phyloP scores from a whole-genome alignment of 2,797 vertebrate species.

The Masticophis lateralis region DNA sequence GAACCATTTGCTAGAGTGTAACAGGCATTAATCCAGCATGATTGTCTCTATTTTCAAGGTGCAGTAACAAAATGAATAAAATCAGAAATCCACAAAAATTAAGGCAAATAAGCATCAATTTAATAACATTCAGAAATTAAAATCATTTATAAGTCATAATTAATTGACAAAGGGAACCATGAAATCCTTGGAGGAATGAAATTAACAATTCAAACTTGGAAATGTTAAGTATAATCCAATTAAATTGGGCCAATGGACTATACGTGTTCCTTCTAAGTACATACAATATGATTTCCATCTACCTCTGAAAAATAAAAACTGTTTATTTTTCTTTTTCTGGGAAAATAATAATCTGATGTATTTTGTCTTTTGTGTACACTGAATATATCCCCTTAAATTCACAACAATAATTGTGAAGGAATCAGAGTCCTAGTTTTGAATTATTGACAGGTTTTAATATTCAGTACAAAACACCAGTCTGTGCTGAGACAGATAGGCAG shows the following conservation, averaged over 20 bases:
- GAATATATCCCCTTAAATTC: neutral
- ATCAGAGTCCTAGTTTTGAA: neutral
- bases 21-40: neutral
- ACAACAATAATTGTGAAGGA: neutral
- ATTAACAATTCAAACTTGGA: neutral
- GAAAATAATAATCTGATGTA: neutral
- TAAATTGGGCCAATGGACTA: neutral
- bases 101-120: neutral
- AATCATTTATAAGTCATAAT: neutral
- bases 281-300: neutral
- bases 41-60: neutral
- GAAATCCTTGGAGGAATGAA: neutral
- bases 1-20: neutral
- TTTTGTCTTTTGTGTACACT: neutral
- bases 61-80: neutral
- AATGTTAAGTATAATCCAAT: neutral
- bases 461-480: neutral
- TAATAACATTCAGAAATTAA: neutral
- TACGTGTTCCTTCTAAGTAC: neutral
- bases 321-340: neutral
- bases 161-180: neutral
- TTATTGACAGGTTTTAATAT: neutral
- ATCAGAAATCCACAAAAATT: neutral
- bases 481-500: neutral
- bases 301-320: neutral